These are phyloP conservation scores for Melanotaenia parkinsoni DNA, from an alignment of 2,797 vertebrate species.

Conservation along the genomic window DNA sequence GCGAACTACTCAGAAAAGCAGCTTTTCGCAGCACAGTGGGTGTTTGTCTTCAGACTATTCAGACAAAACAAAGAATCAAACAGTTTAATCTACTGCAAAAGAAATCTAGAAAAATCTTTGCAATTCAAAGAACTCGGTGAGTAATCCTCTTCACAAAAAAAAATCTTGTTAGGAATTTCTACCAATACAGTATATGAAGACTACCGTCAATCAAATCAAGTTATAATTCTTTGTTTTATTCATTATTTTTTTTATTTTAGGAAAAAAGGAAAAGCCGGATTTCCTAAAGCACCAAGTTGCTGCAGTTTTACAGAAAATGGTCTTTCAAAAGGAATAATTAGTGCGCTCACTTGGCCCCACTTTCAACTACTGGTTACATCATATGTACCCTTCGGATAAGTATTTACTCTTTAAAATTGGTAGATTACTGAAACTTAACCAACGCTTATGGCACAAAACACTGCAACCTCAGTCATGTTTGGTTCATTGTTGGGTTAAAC, in stretches of 20 bases:
- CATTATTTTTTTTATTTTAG: too few species aligned
- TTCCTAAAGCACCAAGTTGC: not conserved
- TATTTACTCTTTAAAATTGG: not conserved
- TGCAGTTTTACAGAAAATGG: not conserved
- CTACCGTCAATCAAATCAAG: not conserved
- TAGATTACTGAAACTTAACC: not conserved
- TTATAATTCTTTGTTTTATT: not conserved
- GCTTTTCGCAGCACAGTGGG: not conserved
- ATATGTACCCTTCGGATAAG: not conserved
- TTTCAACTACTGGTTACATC: not conserved
- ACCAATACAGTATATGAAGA: not conserved
- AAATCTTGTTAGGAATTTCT: not conserved
- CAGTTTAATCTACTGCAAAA: not conserved
- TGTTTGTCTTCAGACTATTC: not conserved
- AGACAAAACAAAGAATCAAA: not conserved
- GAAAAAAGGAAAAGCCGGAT: not conserved
- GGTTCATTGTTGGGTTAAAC: too few species aligned
- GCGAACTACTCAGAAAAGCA: not conserved
- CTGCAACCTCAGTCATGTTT: not conserved
- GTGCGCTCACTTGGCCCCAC: not conserved
- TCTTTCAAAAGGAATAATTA: not conserved
- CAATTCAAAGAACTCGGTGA: not conserved
- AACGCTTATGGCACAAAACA: not conserved
- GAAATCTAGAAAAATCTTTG: not conserved
- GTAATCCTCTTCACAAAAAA: not conserved